A percentile compares a stretch with the other conserved stretches of the same genome.
Evolutionary conservation across 2,113 vertebrate genomes (phyloP).

Genomic region (Progne subis): DNA sequence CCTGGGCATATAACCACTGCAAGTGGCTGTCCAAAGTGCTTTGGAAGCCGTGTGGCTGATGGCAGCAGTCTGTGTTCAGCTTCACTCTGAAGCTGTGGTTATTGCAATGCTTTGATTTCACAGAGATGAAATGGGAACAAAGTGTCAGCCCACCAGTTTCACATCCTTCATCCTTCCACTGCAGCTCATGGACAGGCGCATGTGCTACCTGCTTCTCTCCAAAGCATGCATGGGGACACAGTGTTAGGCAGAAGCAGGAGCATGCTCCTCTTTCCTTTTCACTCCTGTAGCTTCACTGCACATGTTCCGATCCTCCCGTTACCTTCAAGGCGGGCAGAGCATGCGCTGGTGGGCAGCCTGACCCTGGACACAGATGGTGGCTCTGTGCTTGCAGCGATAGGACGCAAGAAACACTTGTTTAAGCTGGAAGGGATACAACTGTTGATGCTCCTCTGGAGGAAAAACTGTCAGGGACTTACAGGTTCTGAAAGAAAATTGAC

Average conservation of each 20-base stretch:
- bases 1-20: not conserved
- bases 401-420: not conserved
- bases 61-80: not conserved
- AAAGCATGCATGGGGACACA: fast-evolving
- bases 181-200: fast-evolving
- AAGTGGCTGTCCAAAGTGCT: not conserved
- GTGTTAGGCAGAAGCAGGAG: not conserved
- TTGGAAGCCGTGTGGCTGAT: fast-evolving
- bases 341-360: not conserved
- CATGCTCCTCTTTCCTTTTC: not conserved
- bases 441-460: not conserved
- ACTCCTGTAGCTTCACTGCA: not conserved
- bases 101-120: not conserved
- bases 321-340: fast-evolving
- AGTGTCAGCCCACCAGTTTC: not conserved
- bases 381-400: not conserved
- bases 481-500: not conserved
- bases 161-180: not conserved
- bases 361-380: not conserved
- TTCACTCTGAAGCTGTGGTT: not conserved
- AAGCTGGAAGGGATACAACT: not conserved
- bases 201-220: fast-evolving
- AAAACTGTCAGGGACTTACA: not conserved
- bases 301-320: fast-evolving
- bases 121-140: not conserved